Percentiles rank a stretch among this genome's conserved stretches.
phyloP scores from a whole-genome alignment of 2,797 vertebrate genomes.

The Sebastes hopkinsi region DNA sequence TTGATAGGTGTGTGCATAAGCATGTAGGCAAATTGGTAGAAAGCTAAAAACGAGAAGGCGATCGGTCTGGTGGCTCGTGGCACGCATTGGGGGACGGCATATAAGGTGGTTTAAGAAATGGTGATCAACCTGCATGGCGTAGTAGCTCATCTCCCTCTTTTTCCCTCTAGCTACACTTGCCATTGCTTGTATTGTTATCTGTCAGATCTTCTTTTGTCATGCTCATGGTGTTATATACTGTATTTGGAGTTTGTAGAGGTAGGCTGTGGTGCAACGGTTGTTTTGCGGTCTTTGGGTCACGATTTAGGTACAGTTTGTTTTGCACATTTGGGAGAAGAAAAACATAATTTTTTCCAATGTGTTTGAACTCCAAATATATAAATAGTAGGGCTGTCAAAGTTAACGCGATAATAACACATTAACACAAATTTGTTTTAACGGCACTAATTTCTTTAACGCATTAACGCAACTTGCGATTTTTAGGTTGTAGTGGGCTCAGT shows the following conservation, averaged over 20 bases:
- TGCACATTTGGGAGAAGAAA: neutral
- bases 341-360: neutral
- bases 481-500: too few species aligned
- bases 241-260: neutral
- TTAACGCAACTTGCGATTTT: too few species aligned
- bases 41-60: neutral
- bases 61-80: neutral
- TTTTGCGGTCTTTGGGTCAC: too few species aligned
- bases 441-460: too few species aligned
- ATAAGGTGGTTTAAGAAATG: neutral
- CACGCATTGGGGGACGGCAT: neutral
- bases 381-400: too few species aligned
- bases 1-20: neutral
- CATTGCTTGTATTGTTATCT: neutral
- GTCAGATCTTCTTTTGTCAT: neutral
- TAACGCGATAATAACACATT: too few species aligned
- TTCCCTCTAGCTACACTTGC: neutral
- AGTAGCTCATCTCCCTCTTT: neutral
- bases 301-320: neutral
- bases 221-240: neutral
- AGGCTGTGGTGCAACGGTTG: neutral
- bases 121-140: neutral
- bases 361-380: too few species aligned
- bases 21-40: neutral
- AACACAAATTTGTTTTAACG: too few species aligned